Base-by-base conservation (phyloP, 2,888 invertebrate species). In the Rhingia campestris region DNA sequence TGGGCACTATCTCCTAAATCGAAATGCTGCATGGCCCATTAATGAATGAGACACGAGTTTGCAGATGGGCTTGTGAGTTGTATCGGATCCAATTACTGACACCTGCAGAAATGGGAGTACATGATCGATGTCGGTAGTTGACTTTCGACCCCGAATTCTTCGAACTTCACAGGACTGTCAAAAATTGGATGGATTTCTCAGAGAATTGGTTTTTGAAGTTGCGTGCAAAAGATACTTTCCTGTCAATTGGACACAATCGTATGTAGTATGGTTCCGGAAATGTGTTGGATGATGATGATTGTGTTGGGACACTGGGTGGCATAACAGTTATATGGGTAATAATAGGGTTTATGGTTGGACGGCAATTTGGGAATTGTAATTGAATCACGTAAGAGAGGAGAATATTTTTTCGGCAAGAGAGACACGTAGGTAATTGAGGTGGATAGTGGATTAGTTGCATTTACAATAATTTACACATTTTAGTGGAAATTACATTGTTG, bases 301-400 rank as follows among this genome's bases (percentile, higher is more conserved):
- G 67, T 61, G 37, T 47, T 47, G 69, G 69, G 77, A 67, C 73
- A 81, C 77, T 77, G 79, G 47, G 58, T 67, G 76, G 66, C 56
- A 53, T 53, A 49, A 75, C 51, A 79, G 64, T 72, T 66, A 67
- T 72, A 47, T 43, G 30, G 58, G 64, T 80, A 84, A 80, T 84
- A 59, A 84, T 64, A 54, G 54, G 70, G 45, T 49, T 33, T 56
- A 30, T 56, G 45, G 35, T 63, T 35, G 4, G 7, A 22, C 22
- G 47, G 54, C 64, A 63, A 47, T 59, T 63, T 82, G 22, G 75
- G 53, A 33, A 81, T 58, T 79, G 79, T 84, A 75, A 84, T 84
- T 74, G 84, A 84, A 75, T 84, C 84, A 84, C 84, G 84, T 84
- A 70, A 30, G 22, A 43, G 32, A 12, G 43, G 12, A 59, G 30